Evolutionary conservation across 2,113 vertebrate species (phyloP).

Genomic region (Apus apus): DNA sequence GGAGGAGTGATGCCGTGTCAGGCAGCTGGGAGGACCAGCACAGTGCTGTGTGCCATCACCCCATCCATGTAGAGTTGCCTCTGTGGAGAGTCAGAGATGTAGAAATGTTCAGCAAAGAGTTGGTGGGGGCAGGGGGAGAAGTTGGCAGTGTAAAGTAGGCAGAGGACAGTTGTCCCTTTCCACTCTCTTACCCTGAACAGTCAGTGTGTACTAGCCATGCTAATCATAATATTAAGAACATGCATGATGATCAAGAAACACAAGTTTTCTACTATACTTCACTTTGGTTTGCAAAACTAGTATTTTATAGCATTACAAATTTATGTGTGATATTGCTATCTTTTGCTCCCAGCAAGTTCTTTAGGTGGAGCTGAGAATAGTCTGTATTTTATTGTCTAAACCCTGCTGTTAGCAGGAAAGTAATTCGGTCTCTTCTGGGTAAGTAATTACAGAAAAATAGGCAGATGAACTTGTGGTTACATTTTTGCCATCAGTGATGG

Average conservation of each 20-base stretch:
- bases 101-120: too few species aligned
- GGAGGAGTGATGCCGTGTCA: too few species aligned
- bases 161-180: too few species aligned
- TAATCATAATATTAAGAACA: not conserved
- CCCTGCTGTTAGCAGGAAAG: not conserved
- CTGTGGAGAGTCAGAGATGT: too few species aligned
- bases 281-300: not conserved
- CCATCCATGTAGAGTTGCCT: too few species aligned
- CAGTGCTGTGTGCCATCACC: too few species aligned
- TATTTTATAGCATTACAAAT: not conserved
- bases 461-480: not conserved
- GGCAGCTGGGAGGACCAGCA: too few species aligned
- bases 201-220: not conserved
- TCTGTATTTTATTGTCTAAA: not conserved
- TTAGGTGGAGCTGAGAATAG: not conserved
- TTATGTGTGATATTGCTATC: not conserved
- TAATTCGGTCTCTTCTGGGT: not conserved
- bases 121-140: too few species aligned
- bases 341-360: not conserved
- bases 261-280: not conserved
- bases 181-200: not conserved
- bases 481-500: not conserved
- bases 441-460: not conserved
- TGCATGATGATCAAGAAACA: not conserved
- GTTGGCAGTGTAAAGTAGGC: too few species aligned